Base-by-base conservation (phyloP, 1,140 invertebrate genomes). In the Tetramorium alpestre region DNA sequence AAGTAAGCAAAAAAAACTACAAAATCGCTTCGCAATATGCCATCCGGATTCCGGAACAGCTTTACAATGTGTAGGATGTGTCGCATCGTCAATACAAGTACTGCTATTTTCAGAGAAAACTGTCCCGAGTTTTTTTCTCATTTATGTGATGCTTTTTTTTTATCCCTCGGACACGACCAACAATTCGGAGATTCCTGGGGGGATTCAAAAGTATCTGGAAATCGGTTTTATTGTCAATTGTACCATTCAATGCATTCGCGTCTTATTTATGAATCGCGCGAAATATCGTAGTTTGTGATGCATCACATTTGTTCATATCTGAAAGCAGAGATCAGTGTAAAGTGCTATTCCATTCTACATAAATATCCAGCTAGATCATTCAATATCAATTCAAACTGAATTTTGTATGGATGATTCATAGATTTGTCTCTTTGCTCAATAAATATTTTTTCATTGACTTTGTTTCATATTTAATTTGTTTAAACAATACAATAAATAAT, bases 211-310 rank as follows among this genome's bases (percentile, higher is more conserved):
- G 47, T 44, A 67, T 80, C 38, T 49, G 47, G 41, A 6, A 67
- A 13, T 80, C 47, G 75, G 60, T 33, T 85, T 85, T 80, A 85
- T 67, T 62, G 73, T 85, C 84, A 78, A 85, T 85, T 85, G 73
- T 64, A 51, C 47, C 75, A 22, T 28, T 56, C 60, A 78, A 60
- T 65, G 49, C 75, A 67, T 85, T 85, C 51, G 47, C 33, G 33
- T 33, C 13, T 65, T 85, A 80, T 85, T 85, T 85, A 80, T 80
- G 47, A 47, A 22, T 6, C 33, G 16, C 18, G 47, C n/a, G 73
- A 56, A 28, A 33, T 47, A 22, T 47, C 16, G n/a, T 56, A 49
- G 41, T 69, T 69, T 60, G 41, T 60, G 28, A 33, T 56, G 47
- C 64, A 51, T 49, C 64, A 41, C 18, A 22, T n/a, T 22, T 44